Conservation (phyloP, 2,888 invertebrate genomes). For the Leptinotarsa haldemani region DNA sequence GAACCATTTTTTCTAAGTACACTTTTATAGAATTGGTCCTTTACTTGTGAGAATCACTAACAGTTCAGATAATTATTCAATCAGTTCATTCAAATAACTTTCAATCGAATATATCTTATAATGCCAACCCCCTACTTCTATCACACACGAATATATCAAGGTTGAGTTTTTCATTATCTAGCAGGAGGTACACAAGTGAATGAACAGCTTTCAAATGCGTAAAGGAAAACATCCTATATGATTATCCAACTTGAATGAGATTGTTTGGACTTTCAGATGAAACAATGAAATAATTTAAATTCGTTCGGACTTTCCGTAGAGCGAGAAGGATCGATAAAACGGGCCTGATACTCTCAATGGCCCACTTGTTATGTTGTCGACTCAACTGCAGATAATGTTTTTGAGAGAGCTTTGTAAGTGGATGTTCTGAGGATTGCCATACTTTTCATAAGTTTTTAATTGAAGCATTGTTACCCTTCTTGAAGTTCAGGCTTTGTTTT, state of each 20-base stretch:
- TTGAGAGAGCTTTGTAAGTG: conserved; percentile 31
- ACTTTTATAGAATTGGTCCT: too few relatives aligned
- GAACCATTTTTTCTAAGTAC: too few relatives aligned
- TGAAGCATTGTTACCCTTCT: conserved; percentile 36
- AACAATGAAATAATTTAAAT: conserved; percentile 11
- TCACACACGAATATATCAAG: too few relatives aligned
- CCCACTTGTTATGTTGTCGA: conserved; percentile 32
- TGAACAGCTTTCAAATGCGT: too few relatives aligned
- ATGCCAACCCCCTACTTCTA: too few relatives aligned
- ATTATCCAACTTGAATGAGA: neutral
- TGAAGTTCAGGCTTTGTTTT: conserved; percentile 33
- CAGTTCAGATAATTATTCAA: too few relatives aligned
- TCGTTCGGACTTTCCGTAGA: conserved; percentile 3
- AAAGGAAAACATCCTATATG: neutral
- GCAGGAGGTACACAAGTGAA: too few relatives aligned
- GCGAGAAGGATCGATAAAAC: conserved; percentile 9
- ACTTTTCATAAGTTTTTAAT: conserved; percentile 41
- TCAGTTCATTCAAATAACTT: too few relatives aligned
- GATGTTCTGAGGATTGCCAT: conserved; percentile 33
- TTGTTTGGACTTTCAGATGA: neutral
- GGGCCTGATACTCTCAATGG: conserved; percentile 20
- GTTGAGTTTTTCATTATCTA: too few relatives aligned
- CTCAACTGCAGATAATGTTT: conserved; percentile 36
- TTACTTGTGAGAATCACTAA: too few relatives aligned
- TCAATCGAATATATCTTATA: too few relatives aligned